These are phyloP conservation scores for Harpalus rubripes DNA, from an alignment of 2,888 invertebrate species.

Conservation along the genomic window DNA sequence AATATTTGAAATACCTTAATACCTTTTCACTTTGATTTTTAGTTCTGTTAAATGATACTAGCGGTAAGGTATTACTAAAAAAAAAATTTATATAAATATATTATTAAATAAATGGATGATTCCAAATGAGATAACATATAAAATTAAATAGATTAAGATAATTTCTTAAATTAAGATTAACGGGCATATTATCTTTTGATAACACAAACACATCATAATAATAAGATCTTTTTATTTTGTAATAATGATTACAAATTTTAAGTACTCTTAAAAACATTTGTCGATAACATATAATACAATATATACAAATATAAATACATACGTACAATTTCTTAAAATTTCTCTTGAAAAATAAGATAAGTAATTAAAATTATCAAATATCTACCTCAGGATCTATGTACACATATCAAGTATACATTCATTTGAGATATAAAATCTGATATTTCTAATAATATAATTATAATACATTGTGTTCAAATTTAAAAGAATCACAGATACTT, in stretches of 20 bases:
- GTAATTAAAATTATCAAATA: background rate
- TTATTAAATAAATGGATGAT: too few relatives aligned
- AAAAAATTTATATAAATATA: too few relatives aligned
- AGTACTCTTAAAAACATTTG: constrained; percentile 32
- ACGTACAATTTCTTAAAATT: constrained; percentile 3
- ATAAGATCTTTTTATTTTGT: constrained; percentile 33
- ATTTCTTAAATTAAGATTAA: too few relatives aligned
- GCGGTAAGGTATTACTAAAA: too few relatives aligned
- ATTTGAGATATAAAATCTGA: background rate
- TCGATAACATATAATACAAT: constrained; percentile 35
- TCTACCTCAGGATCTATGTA: background rate
- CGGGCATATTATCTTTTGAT: too few relatives aligned
- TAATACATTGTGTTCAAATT: background rate
- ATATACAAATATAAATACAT: constrained; percentile 38
- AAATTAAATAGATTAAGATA: too few relatives aligned
- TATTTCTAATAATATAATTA: too few relatives aligned
- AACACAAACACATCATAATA: too few relatives aligned
- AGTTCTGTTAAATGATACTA: too few relatives aligned
- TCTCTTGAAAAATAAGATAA: background rate
- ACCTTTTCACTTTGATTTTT: too few relatives aligned
- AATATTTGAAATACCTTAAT: too few relatives aligned
- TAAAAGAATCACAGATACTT: background rate
- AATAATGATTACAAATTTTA: constrained; percentile 29
- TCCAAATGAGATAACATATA: too few relatives aligned
- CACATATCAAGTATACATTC: background rate